Base-by-base conservation (phyloP, 1,140 invertebrate genomes). In the Pseudomyrmex pallidus region DNA sequence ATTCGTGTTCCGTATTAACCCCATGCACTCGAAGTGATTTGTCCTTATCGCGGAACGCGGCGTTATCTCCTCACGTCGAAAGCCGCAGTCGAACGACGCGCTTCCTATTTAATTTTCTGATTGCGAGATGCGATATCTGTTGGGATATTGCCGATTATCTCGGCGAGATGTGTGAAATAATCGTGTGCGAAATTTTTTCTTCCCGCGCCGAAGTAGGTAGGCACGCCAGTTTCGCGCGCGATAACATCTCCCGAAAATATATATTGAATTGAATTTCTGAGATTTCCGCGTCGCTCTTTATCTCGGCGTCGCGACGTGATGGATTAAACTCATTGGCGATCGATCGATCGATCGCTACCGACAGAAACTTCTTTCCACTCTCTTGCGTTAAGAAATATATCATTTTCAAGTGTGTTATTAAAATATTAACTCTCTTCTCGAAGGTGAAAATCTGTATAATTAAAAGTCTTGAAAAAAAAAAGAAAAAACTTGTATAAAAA, bases 1-100 rank as follows among this genome's bases (percentile, higher is more conserved):
- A 61, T n/a, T 66, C 54, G 62, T 64, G 13, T 72, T 59, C 22
- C 22, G 22, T 50, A 72, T 80, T 61, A 80, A 80, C 66, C 67
- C 66, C 35, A 57, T 13, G n/a, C 68, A 73, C 54, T 56, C 66
- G 2, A 17, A 17, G n/a, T 25, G 56, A 80, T 80, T 80, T 72
- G 22, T 50, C 25, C 66, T 61, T 80, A 80, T 80, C 66, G 66
- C n/a, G n/a, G 52, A 12, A 57, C n/a, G 54, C 8, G 10, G 44
- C 15, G 54, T 72, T 80, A 61, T 77, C 63, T 67, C 35, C 35
- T 35, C 35, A 35, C 35, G 35, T 35, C 35, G 35, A 35, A 35
- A 7, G 35, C 35, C 35, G 12, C 52, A 13, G 35, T 8, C 7
- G 20, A 10, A 12, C 20, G 8, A 22, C 48, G 12, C 20, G 44